Percentiles rank a stretch among this genome's conserved stretches.
phyloP scores from a whole-genome alignment of 2,113 vertebrate genomes.

The Aramus guarauna region DNA sequence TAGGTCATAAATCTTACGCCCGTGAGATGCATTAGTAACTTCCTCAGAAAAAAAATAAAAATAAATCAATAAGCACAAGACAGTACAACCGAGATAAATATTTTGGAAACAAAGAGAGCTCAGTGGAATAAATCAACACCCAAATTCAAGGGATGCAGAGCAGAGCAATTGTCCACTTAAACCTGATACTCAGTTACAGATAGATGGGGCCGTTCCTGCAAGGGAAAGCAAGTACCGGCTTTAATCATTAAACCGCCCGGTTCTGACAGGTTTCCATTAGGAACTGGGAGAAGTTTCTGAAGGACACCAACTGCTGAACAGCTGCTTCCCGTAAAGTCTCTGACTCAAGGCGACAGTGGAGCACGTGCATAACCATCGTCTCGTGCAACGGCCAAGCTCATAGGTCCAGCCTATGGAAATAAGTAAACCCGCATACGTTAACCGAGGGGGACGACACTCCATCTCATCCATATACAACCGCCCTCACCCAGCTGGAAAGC shows the following conservation, averaged over 20 bases:
- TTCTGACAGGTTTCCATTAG: background rate
- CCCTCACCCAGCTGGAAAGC: background rate
- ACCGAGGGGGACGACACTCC: background rate
- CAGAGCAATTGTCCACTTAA: background rate
- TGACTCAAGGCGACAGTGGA: fast-evolving
- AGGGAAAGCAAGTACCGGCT: background rate
- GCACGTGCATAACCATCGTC: fast-evolving
- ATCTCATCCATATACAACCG: fast-evolving
- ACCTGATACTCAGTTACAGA: background rate
- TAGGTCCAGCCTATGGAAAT: background rate
- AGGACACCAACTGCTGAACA: background rate
- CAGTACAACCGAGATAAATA: background rate
- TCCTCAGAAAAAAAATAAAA: background rate
- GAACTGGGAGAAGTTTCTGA: background rate
- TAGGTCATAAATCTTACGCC: background rate
- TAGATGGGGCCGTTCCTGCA: background rate
- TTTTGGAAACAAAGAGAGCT: background rate
- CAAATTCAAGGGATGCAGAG: background rate
- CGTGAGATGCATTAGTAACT: background rate
- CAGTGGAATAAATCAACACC: background rate
- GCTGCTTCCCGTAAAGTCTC: background rate
- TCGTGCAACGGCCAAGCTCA: fast-evolving
- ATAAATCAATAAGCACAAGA: background rate
- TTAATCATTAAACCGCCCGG: background rate
- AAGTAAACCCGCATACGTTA: fast-evolving